A percentile compares a stretch with the other conserved stretches of the same genome.
phyloP scores from a whole-genome alignment of 2,888 invertebrate genomes.

The Apoderus coryli region DNA sequence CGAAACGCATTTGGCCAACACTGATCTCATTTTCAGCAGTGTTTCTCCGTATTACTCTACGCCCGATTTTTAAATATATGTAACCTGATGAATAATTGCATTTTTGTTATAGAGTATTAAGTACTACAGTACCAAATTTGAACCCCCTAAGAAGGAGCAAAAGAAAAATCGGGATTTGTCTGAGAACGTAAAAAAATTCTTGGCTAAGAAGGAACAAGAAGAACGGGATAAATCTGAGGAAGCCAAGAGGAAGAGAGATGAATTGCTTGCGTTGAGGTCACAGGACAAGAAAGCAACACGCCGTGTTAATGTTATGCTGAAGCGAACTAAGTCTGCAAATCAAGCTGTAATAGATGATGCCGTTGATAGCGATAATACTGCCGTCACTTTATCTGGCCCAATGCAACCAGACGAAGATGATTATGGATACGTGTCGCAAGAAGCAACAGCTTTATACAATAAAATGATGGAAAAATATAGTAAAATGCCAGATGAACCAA shows the following conservation, averaged over 20 bases:
- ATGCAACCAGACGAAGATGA: constrained; percentile 82
- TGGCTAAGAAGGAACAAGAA: constrained; percentile 69
- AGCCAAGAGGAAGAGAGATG: constrained; percentile 49
- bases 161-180: constrained; percentile 54
- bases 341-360: constrained; percentile 77
- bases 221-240: constrained; percentile 49
- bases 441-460: constrained; percentile 65
- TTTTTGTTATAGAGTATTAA: no score
- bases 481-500: constrained; percentile 56
- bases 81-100: no score
- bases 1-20: no score
- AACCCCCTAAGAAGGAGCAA: constrained; percentile 67
- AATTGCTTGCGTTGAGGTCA: constrained; percentile 43
- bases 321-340: constrained; percentile 79
- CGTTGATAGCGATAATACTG: constrained; percentile 58
- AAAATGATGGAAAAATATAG: constrained; percentile 77
- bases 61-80: no score
- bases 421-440: constrained; percentile 78
- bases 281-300: constrained; percentile 33
- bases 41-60: no score
- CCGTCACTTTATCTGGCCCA: constrained; percentile 56
- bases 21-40: no score
- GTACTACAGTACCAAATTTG: constrained; percentile 65
- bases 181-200: constrained; percentile 67
- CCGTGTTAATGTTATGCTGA: constrained; percentile 41